phyloP scores from a whole-genome alignment of 1,140 invertebrate genomes.

The Drosophila lacteicornis region DNA sequence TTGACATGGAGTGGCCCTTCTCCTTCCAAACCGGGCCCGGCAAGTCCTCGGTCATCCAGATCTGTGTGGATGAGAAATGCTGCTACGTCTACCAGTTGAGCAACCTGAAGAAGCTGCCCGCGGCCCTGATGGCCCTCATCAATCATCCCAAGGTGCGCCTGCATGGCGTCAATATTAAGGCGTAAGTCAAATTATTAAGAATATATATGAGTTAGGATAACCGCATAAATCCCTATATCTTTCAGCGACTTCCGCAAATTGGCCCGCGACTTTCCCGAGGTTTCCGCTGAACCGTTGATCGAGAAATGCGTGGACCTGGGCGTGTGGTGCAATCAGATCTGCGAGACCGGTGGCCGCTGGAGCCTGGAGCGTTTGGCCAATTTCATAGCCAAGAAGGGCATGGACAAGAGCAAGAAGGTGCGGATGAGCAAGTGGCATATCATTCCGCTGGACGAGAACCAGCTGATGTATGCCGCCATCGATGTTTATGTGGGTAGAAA shows the following conservation, averaged over 20 bases:
- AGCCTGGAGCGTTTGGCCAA: slow-evolving; percentile 87
- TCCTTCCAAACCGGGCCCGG: slow-evolving; percentile 87
- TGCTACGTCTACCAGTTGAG: slow-evolving; percentile 87
- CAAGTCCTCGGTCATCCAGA: slow-evolving; percentile 88
- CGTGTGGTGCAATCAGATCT: slow-evolving; percentile 86
- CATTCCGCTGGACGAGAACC: slow-evolving; percentile 86
- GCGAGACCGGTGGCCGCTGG: slow-evolving; percentile 86
- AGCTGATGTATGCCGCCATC: slow-evolving; percentile 88
- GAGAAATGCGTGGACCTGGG: slow-evolving; percentile 88
- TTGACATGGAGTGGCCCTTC: slow-evolving; percentile 89
- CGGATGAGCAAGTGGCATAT: slow-evolving; percentile 88
- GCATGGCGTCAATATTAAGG: slow-evolving; percentile 88
- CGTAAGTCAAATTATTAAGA: slow-evolving; percentile 82
- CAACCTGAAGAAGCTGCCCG: slow-evolving; percentile 86
- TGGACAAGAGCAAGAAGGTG: slow-evolving; percentile 87
- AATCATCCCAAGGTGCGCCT: slow-evolving; percentile 87
- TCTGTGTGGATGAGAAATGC: slow-evolving; percentile 85
- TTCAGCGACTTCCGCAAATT: slow-evolving; percentile 88
- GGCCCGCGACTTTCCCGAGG: slow-evolving; percentile 87
- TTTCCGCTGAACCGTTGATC: slow-evolving; percentile 86
- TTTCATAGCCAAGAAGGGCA: slow-evolving; percentile 85
- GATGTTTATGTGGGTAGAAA: slow-evolving; percentile 88
- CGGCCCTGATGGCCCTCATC: slow-evolving; percentile 86
- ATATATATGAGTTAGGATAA: not conserved
- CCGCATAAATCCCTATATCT: not conserved